phyloP scores from a whole-genome alignment of 2,797 vertebrate species.

The Morelia viridis region DNA sequence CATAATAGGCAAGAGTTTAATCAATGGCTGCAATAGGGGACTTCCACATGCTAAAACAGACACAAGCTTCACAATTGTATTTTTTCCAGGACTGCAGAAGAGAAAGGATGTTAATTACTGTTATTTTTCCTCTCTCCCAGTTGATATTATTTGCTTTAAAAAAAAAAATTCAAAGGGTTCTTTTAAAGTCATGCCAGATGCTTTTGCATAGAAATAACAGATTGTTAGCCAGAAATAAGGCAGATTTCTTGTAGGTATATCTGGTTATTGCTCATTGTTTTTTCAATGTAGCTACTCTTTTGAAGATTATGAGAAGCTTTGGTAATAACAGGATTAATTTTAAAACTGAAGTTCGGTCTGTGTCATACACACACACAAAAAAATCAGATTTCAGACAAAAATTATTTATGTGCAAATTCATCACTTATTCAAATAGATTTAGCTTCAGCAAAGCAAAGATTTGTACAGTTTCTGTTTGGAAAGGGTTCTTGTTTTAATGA shows the following conservation, averaged over 20 bases:
- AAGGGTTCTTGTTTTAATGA: conserved; percentile 54
- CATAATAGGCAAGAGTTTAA: not conserved
- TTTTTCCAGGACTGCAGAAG: not conserved
- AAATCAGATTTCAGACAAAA: conserved; percentile 55
- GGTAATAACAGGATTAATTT: not conserved
- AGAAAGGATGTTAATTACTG: not conserved
- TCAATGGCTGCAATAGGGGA: not conserved
- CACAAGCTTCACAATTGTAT: not conserved
- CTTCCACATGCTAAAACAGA: not conserved
- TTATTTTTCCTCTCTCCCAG: not conserved
- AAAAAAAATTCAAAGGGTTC: not conserved
- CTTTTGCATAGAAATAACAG: not conserved
- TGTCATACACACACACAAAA: conserved; percentile 28
- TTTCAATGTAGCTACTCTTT: not conserved
- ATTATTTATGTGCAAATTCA: conserved; percentile 57
- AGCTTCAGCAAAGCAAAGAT: conserved; percentile 54
- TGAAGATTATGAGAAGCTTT: not conserved
- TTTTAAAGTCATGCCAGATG: not conserved
- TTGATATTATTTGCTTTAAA: not conserved
- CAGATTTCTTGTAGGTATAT: not conserved
- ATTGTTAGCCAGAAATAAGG: not conserved
- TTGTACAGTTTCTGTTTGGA: conserved; percentile 55
- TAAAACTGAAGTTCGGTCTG: not conserved
- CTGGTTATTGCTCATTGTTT: not conserved
- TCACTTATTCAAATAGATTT: conserved; percentile 54